Base-by-base conservation (phyloP, 1,140 invertebrate species). In the Rhynchophorus ferrugineus region DNA sequence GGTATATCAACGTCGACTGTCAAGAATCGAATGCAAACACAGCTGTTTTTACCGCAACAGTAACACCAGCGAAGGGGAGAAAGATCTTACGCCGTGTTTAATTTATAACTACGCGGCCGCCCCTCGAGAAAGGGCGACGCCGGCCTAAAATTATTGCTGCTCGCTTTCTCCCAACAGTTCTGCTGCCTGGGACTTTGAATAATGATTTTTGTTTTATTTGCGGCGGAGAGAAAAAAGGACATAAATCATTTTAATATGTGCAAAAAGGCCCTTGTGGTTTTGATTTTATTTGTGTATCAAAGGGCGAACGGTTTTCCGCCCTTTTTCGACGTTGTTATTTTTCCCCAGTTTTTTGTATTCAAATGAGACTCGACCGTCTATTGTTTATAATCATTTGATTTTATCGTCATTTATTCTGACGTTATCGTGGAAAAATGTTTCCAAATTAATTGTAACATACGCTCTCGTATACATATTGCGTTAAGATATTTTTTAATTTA, bases 121-220 rank as follows among this genome's bases (percentile, higher is more conserved):
- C 46, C 19, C 18, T 37, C 34, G 5, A 19, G 37, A 19, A 13
- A 19, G 46, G 29, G 44, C 51, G 48, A 44, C 56, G 34, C 44
- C 49, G 56, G 24, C 19, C 39, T 44, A 56, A 56, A 61, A 61
- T 61, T 61, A 61, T 61, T 54, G 58, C 60, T 49, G 44, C 57
- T 60, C 46, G 49, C 56, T 49, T 49, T 49, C 33, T 45, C 47
- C 44, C 21, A 45, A 51, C 52, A 41, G 17, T 52, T 44, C 34
- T 47, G 49, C 54, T 54, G 54, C 35, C 35, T 24, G 46, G 51
- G 56, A 58, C 34, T 52, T 49, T 61, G 60, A 61, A 61, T 61
- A 61, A 61, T 59, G 60, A 61, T 59, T 60, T 60, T 61, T 57
- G 56, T 61, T 61, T 60, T 57, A 61, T 61, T 48, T 42, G 33